phyloP scores from a whole-genome alignment of 2,888 invertebrate genomes.

The Cremastinae sp. region DNA sequence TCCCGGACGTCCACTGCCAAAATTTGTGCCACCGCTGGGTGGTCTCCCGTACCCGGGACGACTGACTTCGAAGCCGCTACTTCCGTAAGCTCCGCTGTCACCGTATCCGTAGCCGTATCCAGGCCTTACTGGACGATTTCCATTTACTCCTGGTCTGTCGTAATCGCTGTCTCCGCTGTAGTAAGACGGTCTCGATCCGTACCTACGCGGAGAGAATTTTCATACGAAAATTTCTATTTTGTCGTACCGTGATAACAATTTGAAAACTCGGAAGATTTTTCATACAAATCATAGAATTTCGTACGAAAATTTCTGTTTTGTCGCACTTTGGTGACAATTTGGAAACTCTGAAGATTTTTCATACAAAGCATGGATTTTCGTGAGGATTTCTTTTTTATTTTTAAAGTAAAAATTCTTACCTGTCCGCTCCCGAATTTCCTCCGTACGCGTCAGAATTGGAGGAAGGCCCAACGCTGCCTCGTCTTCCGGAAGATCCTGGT shows the following conservation, averaged over 20 bases:
- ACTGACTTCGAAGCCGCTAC: constrained; percentile 61
- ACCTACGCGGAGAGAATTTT: too few relatives aligned
- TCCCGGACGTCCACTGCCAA: constrained; percentile 41
- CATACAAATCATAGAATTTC: too few relatives aligned
- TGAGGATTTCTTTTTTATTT: too few relatives aligned
- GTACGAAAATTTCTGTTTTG: constrained; percentile 11
- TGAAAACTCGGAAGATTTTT: too few relatives aligned
- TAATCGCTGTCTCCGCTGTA: constrained; percentile 56
- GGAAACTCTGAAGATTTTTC: too few relatives aligned
- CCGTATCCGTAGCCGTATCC: constrained; percentile 64
- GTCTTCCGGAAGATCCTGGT: constrained; percentile 59
- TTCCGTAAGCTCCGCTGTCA: constrained; percentile 64
- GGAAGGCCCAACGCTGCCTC: constrained; percentile 47
- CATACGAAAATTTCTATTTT: constrained; percentile 13
- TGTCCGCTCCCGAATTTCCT: constrained; percentile 60
- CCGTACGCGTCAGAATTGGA: constrained; percentile 48
- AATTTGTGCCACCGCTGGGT: constrained; percentile 31
- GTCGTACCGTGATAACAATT: neutral
- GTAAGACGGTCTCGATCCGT: constrained; percentile 65
- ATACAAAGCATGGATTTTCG: too few relatives aligned
- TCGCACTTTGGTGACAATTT: neutral
- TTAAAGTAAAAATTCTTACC: constrained; percentile 54
- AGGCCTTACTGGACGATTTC: constrained; percentile 59
- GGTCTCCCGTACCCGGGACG: constrained; percentile 58
- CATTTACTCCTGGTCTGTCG: constrained; percentile 53